A percentile compares a stretch with the other conserved stretches of the same genome.
These are phyloP conservation scores for Zeus faber DNA, from an alignment of 2,113 vertebrate genomes.

Conservation along the genomic window DNA sequence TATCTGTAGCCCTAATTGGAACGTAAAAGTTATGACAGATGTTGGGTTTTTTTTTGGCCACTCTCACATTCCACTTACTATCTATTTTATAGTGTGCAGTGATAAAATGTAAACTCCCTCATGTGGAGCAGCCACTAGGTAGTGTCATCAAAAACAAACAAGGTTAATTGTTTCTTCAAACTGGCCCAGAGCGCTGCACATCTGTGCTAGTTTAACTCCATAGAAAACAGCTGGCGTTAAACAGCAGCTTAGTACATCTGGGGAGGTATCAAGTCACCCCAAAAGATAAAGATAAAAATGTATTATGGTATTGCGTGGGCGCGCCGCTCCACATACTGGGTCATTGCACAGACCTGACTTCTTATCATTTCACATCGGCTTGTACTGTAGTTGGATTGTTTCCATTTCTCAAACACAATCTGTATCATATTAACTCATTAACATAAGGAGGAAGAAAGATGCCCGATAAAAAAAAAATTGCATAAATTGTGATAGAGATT, in stretches of 20 bases:
- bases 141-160: conserved; percentile 27
- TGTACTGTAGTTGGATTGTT: no score
- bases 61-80: conserved; percentile 23
- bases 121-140: conserved; percentile 18
- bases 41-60: conserved; percentile 15
- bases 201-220: conserved; percentile 43
- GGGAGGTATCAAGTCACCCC: neutral
- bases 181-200: conserved; percentile 28
- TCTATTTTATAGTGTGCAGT: conserved; percentile 39
- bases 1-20: no score
- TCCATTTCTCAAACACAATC: no score
- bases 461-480: no score
- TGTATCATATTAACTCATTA: no score
- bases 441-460: no score
- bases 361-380: no score
- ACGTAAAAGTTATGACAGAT: no score
- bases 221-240: conserved; percentile 45
- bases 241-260: conserved; percentile 33
- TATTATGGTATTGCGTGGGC: no score
- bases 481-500: no score
- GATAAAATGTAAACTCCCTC: conserved; percentile 40
- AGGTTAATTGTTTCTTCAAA: conserved; percentile 43
- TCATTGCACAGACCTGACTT: no score
- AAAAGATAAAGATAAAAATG: conserved; percentile 1
- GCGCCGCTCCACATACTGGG: no score